These are phyloP conservation scores for Chionomys nivalis DNA, from an alignment of 2,113 vertebrate species.

Conservation along the genomic window DNA sequence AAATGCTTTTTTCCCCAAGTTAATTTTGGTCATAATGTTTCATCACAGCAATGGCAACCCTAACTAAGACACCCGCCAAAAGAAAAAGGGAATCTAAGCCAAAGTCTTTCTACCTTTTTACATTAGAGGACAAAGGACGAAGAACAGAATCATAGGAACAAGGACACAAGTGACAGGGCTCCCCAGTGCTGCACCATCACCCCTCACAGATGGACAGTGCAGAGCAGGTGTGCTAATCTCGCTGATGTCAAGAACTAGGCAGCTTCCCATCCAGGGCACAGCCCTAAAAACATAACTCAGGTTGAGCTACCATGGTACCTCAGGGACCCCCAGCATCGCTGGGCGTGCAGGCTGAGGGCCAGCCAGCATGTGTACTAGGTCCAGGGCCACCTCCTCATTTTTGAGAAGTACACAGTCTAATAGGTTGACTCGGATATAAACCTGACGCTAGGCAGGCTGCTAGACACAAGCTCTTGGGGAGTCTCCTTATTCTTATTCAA, in stretches of 20 bases:
- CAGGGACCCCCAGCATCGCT: fast-evolving
- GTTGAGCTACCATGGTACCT: not conserved
- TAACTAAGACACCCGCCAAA: not conserved
- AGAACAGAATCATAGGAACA: not conserved
- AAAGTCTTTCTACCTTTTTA: not conserved
- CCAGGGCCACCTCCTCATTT: not conserved
- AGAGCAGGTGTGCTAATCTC: no score
- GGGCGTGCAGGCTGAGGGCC: not conserved
- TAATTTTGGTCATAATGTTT: not conserved
- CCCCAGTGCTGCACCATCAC: not conserved
- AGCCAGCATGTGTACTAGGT: fast-evolving
- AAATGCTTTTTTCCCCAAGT: not conserved
- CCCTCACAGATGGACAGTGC: not conserved
- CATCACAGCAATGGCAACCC: not conserved
- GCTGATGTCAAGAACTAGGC: fast-evolving
- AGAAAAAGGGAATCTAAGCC: not conserved
- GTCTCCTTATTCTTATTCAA: not conserved
- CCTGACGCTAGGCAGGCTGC: fast-evolving
- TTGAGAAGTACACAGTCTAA: not conserved
- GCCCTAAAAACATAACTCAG: not conserved
- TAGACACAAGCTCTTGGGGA: not conserved
- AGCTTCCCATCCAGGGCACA: not conserved
- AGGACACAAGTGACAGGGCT: no score
- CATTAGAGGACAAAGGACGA: not conserved
- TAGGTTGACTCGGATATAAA: fast-evolving